A percentile compares a stretch with the other conserved stretches of the same genome.
Evolutionary conservation across 2,888 invertebrate genomes (phyloP).

Genomic region (Caradrina clavipalpis): DNA sequence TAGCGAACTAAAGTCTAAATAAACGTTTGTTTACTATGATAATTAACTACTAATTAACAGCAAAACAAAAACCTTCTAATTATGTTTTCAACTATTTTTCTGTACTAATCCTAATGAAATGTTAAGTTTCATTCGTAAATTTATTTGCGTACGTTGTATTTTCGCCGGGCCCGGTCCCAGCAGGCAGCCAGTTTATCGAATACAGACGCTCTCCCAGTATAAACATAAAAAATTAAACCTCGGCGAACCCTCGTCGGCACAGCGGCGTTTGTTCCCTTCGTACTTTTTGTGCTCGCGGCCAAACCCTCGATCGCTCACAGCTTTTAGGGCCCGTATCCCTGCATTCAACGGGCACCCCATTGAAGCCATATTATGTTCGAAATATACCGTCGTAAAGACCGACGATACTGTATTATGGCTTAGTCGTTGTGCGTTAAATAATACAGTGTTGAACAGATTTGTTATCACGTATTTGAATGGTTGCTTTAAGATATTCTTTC

Average conservation of each 20-base stretch:
- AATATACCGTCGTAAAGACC: slow-evolving; percentile 67
- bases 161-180: slow-evolving; percentile 60
- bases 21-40: slow-evolving; percentile 13
- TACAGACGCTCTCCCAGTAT: slow-evolving; percentile 64
- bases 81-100: background rate
- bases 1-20: slow-evolving; percentile 11
- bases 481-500: slow-evolving; percentile 40
- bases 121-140: slow-evolving; percentile 17
- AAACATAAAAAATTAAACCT: slow-evolving; percentile 82
- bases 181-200: slow-evolving; percentile 67
- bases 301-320: slow-evolving; percentile 70
- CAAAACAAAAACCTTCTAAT: background rate
- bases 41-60: slow-evolving; percentile 13
- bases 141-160: slow-evolving; percentile 56
- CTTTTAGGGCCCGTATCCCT: slow-evolving; percentile 75
- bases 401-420: slow-evolving; percentile 68
- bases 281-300: slow-evolving; percentile 79
- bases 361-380: slow-evolving; percentile 76
- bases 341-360: slow-evolving; percentile 76
- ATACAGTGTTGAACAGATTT: slow-evolving; percentile 63
- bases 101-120: slow-evolving; percentile 4
- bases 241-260: slow-evolving; percentile 70
- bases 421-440: slow-evolving; percentile 66
- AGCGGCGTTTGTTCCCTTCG: slow-evolving; percentile 74
- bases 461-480: slow-evolving; percentile 68